Evolutionary conservation across 1,140 invertebrate species (phyloP), one percentile per base, ranked within the genome.

Genomic region (Caenorhabditis briggsae): DNA sequence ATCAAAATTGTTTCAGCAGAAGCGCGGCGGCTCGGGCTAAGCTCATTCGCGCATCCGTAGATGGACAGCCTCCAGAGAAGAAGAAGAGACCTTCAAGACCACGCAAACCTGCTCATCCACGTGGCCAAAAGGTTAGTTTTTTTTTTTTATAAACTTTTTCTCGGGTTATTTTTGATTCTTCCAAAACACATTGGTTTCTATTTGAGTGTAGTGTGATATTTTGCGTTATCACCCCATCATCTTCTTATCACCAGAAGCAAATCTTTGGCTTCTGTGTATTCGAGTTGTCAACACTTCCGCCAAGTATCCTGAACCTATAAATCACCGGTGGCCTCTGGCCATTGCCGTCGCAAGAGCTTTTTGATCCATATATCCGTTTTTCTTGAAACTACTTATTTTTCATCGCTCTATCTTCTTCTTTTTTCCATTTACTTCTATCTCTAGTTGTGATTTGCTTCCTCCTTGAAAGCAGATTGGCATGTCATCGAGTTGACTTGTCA

Each of bases 251-350:
- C 33, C 46, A 12, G 3, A 78, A 33, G 33, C 33, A 78, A 48
- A 43, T 53, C 70, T 78, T 78, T 50, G 46, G 14, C 70, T 78
- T 78, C 23, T 78, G 70, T 78, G 70, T 78, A 78, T 53, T 50
- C 23, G 70, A 78, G 43, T 78, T 78, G 70, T 78, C 70, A 78
- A 78, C 46, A 78, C 70, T 50, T 78, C 70, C 43, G 70, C 43
- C 46, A 78, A 78, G 33, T n/a, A 20, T 46, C 18, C 70, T 78
- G 70, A 78, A 23, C 70, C 70, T 46, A 50, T 78, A 78, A 78
- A 78, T 78, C 70, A 78, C 23, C 46, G 53, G 70, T 78, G 70
- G 70, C 70, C 70, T 78, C 46, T 78, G 70, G 70, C 70, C 46
- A 78, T 78, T 78, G 70, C 46, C 46, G 46, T 20, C 46, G 33